A percentile compares a stretch with the other conserved stretches of the same genome.
phyloP scores from a whole-genome alignment of 2,797 vertebrate genomes.

The Manis pentadactyla region DNA sequence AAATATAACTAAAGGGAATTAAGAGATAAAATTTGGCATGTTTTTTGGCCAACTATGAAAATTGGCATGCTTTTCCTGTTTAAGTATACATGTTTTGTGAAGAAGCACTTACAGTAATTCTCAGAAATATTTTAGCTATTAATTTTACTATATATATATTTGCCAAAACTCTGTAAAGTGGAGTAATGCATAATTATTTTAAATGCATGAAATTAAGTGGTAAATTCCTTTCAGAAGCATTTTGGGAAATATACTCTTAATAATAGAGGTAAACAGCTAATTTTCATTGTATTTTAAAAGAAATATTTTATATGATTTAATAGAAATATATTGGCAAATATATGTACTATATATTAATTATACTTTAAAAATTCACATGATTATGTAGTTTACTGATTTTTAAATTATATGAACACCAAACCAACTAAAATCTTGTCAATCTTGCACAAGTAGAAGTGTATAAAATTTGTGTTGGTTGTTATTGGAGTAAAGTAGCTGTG shows the following conservation, averaged over 20 bases:
- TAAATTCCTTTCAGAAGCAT: neutral
- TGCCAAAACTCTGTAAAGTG: neutral
- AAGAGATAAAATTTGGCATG: neutral
- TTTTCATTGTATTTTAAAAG: neutral
- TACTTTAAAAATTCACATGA: neutral
- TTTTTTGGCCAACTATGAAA: neutral
- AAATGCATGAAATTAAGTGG: neutral
- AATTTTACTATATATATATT: neutral
- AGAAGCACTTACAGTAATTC: neutral
- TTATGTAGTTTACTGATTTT: neutral
- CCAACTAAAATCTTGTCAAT: neutral
- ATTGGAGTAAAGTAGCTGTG: neutral
- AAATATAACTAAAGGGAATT: neutral
- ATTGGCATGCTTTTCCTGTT: neutral
- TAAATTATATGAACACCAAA: neutral
- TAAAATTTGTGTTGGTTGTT: neutral
- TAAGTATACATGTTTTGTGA: neutral
- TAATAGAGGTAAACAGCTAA: neutral
- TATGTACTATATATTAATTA: neutral
- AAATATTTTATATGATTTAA: conserved; percentile 11
- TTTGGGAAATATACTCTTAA: neutral
- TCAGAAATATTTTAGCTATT: neutral
- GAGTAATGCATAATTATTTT: conserved; percentile 7
- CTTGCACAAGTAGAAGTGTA: neutral
- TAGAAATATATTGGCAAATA: neutral